Conservation (phyloP, 2,113 vertebrate genomes). For the Pedionomus torquatus region DNA sequence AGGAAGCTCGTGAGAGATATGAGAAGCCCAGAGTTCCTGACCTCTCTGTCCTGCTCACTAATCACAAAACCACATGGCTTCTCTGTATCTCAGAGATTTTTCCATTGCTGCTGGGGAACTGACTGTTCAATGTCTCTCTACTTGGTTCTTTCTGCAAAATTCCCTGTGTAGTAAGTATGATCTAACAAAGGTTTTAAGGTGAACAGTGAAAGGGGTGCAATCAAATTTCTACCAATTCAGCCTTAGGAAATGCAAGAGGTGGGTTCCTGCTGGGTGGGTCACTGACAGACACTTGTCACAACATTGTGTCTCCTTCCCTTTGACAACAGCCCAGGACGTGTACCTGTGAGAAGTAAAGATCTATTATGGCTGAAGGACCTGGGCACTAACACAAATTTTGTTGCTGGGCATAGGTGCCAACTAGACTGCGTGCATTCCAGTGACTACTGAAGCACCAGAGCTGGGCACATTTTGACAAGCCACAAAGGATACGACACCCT, state of each 20-base stretch:
- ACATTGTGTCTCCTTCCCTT: neutral
- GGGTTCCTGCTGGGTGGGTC: neutral
- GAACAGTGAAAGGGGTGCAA: neutral
- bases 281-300: neutral
- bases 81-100: neutral
- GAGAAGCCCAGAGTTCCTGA: neutral
- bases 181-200: neutral
- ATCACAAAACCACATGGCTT: neutral
- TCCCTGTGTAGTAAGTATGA: neutral
- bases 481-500: neutral
- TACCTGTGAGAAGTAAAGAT: neutral
- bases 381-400: neutral
- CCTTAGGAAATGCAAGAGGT: neutral
- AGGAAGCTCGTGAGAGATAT: neutral
- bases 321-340: neutral
- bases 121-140: neutral
- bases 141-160: neutral
- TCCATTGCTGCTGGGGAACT: neutral
- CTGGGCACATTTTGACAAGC: neutral
- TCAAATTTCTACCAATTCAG: neutral
- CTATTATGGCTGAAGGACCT: neutral
- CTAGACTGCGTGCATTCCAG: neutral
- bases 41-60: neutral
- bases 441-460: neutral
- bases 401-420: neutral